A percentile compares a stretch with the other conserved stretches of the same genome.
phyloP scores from a whole-genome alignment of 2,888 invertebrate species.

The Ennomos fuscantarius region DNA sequence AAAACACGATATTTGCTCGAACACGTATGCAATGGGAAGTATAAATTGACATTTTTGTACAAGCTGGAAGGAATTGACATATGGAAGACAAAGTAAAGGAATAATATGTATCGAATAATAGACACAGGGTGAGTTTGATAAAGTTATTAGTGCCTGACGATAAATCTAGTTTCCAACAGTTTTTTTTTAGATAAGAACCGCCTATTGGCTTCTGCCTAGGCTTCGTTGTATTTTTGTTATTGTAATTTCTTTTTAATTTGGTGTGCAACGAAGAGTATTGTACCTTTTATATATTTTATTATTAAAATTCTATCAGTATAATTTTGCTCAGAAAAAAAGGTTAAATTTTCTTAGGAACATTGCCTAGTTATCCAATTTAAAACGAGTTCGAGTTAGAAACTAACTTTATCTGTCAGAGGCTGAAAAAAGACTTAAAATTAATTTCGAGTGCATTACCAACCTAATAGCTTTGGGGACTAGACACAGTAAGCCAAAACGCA shows the following conservation, averaged over 20 bases:
- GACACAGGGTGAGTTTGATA: conserved; percentile 21
- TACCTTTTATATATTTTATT: too few relatives aligned
- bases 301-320: too few relatives aligned
- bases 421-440: conserved; percentile 29
- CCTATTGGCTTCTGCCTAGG: background rate
- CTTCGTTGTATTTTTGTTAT: too few relatives aligned
- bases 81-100: conserved; percentile 80
- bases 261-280: too few relatives aligned
- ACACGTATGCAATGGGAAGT: conserved; percentile 59
- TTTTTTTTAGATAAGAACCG: background rate
- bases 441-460: conserved; percentile 36
- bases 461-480: conserved; percentile 59
- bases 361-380: too few relatives aligned
- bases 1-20: conserved; percentile 12
- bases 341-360: too few relatives aligned
- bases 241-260: too few relatives aligned
- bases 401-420: conserved; percentile 6
- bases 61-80: conserved; percentile 80
- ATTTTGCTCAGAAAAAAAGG: too few relatives aligned
- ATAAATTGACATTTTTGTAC: conserved; percentile 81
- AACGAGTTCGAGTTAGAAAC: background rate
- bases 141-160: conserved; percentile 7
- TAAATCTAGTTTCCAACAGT: conserved; percentile 1
- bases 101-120: conserved; percentile 51
- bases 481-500: conserved; percentile 56